These are phyloP conservation scores for Anguilla megastoma DNA, from an alignment of 2,797 vertebrate species.

Conservation along the genomic window DNA sequence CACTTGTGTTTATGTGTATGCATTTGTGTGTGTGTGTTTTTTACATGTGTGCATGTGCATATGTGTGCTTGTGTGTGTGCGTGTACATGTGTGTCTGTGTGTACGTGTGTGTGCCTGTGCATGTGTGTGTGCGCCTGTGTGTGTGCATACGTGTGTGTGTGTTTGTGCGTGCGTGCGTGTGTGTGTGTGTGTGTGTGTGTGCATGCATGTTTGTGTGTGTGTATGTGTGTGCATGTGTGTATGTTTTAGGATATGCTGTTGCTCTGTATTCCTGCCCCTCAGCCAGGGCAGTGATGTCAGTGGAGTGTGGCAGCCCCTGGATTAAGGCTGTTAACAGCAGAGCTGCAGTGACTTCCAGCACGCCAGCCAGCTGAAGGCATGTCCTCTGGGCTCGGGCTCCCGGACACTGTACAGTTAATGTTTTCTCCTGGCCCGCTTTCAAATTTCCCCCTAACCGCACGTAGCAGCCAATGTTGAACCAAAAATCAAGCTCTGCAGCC, in stretches of 20 bases:
- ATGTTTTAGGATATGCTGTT: slow-evolving; percentile 27
- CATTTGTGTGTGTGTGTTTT: background rate
- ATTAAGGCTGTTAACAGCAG: slow-evolving; percentile 48
- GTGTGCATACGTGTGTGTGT: slow-evolving; percentile 1
- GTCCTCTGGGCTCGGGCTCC: slow-evolving; percentile 51
- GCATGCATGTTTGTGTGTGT: slow-evolving; percentile 5
- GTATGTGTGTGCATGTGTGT: slow-evolving; percentile 11
- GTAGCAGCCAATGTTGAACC: slow-evolving; percentile 74
- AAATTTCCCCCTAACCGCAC: slow-evolving; percentile 68
- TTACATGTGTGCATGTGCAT: slow-evolving; percentile 14
- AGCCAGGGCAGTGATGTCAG: slow-evolving; percentile 37
- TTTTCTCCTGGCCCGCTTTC: slow-evolving; percentile 85
- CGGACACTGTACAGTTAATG: slow-evolving; percentile 86
- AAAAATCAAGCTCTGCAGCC: slow-evolving; percentile 68
- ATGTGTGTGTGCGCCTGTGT: background rate
- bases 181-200: slow-evolving; percentile 24
- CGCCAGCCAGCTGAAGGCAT: slow-evolving; percentile 46
- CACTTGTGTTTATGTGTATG: background rate
- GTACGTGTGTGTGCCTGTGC: too few species aligned
- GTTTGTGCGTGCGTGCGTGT: slow-evolving; percentile 4
- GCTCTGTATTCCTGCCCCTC: slow-evolving; percentile 1
- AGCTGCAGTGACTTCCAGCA: slow-evolving; percentile 23
- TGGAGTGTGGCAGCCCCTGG: background rate
- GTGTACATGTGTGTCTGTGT: too few species aligned
- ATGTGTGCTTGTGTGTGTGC: background rate